phyloP scores from a whole-genome alignment of 1,140 invertebrate genomes.

The Neodiprion pinetum region DNA sequence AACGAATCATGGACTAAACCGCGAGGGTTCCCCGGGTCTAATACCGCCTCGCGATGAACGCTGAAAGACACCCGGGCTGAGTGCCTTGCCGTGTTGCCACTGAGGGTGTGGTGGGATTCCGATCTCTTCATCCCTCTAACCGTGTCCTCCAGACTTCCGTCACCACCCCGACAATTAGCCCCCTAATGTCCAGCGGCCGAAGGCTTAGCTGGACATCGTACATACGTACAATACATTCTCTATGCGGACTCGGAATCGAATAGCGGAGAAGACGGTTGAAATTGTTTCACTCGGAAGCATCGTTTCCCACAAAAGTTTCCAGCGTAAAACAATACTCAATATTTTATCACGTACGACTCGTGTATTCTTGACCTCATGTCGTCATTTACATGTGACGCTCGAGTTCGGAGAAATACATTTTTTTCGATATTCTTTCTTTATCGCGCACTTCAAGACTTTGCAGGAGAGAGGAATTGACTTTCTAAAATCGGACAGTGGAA shows the following conservation, averaged over 20 bases:
- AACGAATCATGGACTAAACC: neutral
- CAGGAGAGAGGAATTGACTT: too few species aligned
- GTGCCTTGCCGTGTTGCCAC: slow-evolving; percentile 55
- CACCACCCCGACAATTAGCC: slow-evolving; percentile 46
- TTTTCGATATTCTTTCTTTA: too few species aligned
- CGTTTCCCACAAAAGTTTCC: neutral
- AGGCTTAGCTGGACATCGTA: neutral
- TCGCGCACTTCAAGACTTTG: too few species aligned
- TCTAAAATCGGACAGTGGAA: too few species aligned
- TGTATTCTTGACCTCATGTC: too few species aligned
- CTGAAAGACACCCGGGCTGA: slow-evolving; percentile 54
- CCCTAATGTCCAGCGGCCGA: neutral
- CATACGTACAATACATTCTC: neutral
- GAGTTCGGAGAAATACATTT: too few species aligned
- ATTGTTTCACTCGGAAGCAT: neutral
- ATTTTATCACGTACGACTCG: neutral
- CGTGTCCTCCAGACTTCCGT: slow-evolving; percentile 37
- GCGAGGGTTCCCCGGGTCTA: neutral
- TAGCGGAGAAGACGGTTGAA: neutral
- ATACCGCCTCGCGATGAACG: neutral
- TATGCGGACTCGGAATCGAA: neutral
- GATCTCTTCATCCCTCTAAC: slow-evolving; percentile 34
- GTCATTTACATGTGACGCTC: too few species aligned
- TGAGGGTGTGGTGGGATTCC: slow-evolving; percentile 30
- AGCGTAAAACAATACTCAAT: neutral